These are phyloP conservation scores for Epinotia brunnichana DNA, from an alignment of 2,888 invertebrate species.

Conservation along the genomic window DNA sequence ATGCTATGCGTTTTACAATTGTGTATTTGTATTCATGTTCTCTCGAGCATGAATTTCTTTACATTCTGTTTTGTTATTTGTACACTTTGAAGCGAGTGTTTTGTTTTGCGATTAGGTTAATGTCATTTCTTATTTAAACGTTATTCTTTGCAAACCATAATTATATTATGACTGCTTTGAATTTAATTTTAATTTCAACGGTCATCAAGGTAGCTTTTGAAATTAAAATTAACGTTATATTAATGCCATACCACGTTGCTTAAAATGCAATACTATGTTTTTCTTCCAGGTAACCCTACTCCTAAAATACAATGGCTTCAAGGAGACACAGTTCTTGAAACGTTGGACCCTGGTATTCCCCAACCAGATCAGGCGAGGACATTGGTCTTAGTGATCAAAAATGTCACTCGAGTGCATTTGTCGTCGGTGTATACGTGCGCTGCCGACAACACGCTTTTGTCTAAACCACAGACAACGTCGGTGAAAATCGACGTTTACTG, in stretches of 20 bases:
- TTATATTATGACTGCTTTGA: neutral
- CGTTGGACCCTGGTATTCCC: constrained; percentile 63
- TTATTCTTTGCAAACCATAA: neutral
- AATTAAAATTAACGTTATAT: neutral
- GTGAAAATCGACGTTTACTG: constrained; percentile 87
- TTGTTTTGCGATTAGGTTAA: neutral
- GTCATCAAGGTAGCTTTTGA: neutral
- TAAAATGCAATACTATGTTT: neutral
- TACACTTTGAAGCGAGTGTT: neutral
- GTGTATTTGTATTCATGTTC: constrained; percentile 29
- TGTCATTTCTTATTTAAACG: neutral
- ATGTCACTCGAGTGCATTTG: constrained; percentile 84
- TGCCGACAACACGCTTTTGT: constrained; percentile 87
- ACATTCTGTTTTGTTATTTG: neutral
- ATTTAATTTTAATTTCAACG: neutral
- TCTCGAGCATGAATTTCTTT: neutral
- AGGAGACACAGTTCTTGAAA: constrained; percentile 68
- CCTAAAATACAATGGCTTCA: constrained; percentile 78
- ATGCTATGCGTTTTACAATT: constrained; percentile 32
- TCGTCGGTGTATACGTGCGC: constrained; percentile 87
- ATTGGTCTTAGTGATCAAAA: constrained; percentile 64
- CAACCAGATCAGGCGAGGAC: constrained; percentile 64
- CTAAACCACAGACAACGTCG: constrained; percentile 85
- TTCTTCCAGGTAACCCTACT: constrained; percentile 68
- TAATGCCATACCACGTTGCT: neutral